Percentiles rank a stretch among this genome's conserved stretches.
Conservation (phyloP, 2,797 vertebrate species). For the Acrossocheilus wenchowensis region DNA sequence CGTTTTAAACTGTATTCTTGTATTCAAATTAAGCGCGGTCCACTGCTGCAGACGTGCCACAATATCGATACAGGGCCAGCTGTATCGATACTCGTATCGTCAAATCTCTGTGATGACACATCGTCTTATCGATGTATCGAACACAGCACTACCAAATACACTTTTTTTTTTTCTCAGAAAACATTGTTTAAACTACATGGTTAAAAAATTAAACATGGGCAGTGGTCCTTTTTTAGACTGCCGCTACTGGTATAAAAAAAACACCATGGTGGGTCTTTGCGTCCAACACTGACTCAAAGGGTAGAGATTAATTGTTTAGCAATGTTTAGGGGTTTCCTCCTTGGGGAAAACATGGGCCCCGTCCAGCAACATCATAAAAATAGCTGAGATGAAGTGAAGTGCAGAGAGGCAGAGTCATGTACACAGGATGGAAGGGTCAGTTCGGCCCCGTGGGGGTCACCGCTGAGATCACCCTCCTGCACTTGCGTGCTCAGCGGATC, state of each 20-base stretch:
- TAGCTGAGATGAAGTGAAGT: slow-evolving; percentile 74
- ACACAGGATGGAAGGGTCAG: slow-evolving; percentile 71
- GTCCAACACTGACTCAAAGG: slow-evolving; percentile 29
- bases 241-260: slow-evolving; percentile 37
- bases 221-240: slow-evolving; percentile 4
- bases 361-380: slow-evolving; percentile 78
- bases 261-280: slow-evolving; percentile 48
- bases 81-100: too few relatives aligned
- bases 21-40: too few relatives aligned
- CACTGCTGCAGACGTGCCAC: too few relatives aligned
- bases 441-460: slow-evolving; percentile 56
- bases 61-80: too few relatives aligned
- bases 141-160: too few relatives aligned
- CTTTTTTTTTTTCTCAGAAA: background rate
- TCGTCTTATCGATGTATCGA: too few relatives aligned
- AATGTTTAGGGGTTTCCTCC: slow-evolving; percentile 65
- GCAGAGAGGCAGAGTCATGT: slow-evolving; percentile 62
- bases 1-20: too few relatives aligned
- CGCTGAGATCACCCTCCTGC: slow-evolving; percentile 57
- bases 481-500: slow-evolving; percentile 48
- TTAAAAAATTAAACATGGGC: background rate
- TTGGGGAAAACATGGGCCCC: slow-evolving; percentile 59
- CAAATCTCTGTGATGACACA: too few relatives aligned
- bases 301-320: slow-evolving; percentile 54
- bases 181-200: background rate